Base-by-base conservation (phyloP, 2,888 invertebrate genomes). In the Lutraria lutraria region DNA sequence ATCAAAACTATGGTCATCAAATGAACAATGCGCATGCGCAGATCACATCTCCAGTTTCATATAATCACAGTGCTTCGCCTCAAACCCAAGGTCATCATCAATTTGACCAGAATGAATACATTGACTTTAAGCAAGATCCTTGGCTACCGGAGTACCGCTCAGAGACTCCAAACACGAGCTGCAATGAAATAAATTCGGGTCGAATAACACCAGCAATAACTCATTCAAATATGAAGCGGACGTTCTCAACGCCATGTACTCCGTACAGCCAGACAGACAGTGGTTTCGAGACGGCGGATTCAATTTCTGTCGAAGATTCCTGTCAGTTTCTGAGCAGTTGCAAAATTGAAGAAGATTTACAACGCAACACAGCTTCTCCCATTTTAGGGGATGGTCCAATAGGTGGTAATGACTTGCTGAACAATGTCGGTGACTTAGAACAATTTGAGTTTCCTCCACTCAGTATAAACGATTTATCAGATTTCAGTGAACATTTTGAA, bases 231-330 rank as follows among this genome's bases (percentile, higher is more conserved):
- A 19, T 31, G 6, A 34, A 34, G 19, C 76, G 13, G 19, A 76
- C 34, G 19, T 76, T 31, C 19, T 31, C 31, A 16, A 76, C 76
- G 25, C 88, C 89, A 2, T 85, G 56, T 56, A 79, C 82, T 29
- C 21, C 63, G 13, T 87, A 56, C 25, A 76, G 43, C 16, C 76
- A 21, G n/a, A 83, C 60, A 31, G 93, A 93, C 86, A 93, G 93
- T 87, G 93, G 92, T 34, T 89, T 89, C 68, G 93, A 90, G 72
- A 91, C 92, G 4, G 87, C 87, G 6, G 91, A 89, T 31, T 90
- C 90, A 1, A 92, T 91, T 16, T 90, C 92, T n/a, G 54, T 34
- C 15, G 82, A 87, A 13, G 82, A 60, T 72, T 87, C 86, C 0
- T 82, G 82, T 31, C 34, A 72, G n/a, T 76, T 87, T 52, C 21